Conservation (phyloP, 2,113 vertebrate genomes). For the Clarias magur region DNA sequence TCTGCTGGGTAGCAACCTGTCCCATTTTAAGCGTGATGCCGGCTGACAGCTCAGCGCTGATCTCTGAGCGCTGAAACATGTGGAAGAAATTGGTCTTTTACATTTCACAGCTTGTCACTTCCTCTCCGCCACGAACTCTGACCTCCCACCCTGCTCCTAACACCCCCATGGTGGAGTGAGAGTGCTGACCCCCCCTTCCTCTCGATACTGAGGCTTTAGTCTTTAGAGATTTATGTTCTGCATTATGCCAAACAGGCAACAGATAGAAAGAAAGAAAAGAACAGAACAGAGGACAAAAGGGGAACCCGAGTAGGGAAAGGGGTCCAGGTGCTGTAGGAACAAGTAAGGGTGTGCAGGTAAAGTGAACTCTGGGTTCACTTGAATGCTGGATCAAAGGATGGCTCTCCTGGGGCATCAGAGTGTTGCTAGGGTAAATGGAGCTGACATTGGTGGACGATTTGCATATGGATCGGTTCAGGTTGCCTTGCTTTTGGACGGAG, state of each 20-base stretch:
- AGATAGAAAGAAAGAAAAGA: slow-evolving; percentile 34
- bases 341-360: slow-evolving; percentile 59
- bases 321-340: slow-evolving; percentile 29
- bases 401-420: slow-evolving; percentile 63
- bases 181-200: slow-evolving; percentile 74
- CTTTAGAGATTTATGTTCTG: slow-evolving; percentile 78
- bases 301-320: background rate
- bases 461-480: slow-evolving; percentile 70
- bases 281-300: slow-evolving; percentile 21
- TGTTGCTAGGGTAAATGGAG: slow-evolving; percentile 59
- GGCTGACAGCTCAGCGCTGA: slow-evolving; percentile 84
- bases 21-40: slow-evolving; percentile 83
- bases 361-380: slow-evolving; percentile 73
- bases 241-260: slow-evolving; percentile 64
- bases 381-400: slow-evolving; percentile 82
- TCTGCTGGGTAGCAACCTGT: slow-evolving; percentile 82
- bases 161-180: slow-evolving; percentile 79
- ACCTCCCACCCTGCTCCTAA: slow-evolving; percentile 88
- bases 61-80: slow-evolving; percentile 88
- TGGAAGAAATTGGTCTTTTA: slow-evolving; percentile 99
- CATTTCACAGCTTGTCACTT: slow-evolving; percentile 99
- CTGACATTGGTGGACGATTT: slow-evolving; percentile 69
- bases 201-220: slow-evolving; percentile 78
- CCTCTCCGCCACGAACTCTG: slow-evolving; percentile 90
- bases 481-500: slow-evolving; percentile 68